Base-by-base conservation (phyloP, 2,797 vertebrate genomes). In the Tangara arthus region DNA sequence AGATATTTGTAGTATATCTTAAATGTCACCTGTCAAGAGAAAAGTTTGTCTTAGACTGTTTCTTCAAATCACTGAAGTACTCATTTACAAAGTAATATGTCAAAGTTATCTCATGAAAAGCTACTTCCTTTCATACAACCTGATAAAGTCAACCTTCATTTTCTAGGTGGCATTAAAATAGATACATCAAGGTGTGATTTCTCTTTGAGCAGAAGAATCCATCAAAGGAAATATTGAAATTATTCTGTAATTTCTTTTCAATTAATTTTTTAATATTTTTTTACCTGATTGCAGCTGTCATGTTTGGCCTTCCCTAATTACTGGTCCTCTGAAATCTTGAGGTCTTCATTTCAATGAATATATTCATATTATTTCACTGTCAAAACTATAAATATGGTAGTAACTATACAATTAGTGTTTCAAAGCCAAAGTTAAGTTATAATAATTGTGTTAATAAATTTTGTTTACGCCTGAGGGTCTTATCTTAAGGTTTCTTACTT, bases 351-450 rank as follows among this genome's bases (percentile, higher is more conserved):
- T 86, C 50, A 63, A 72, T 79, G 3, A 59, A 49, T 82, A 53
- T 46, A 65, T 71, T 71, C 3, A 32, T 81, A 52, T 66, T 81
- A 76, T 91, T 94, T 93, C 55, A 76, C 47, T 76, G 32, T 59
- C 47, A 82, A 72, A 88, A 46, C 30, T 66, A 81, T 39, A 75
- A 60, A 79, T 91, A 27, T 77, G 34, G 26, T 60, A 52, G 44
- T 88, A 84, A 89, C 70, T 72, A 35, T 49, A 64, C 34, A 69
- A 79, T 91, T 94, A 86, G 41, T 61, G 70, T 85, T 91, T 96
- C 92, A 94, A 95, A 96, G 66, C 37, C 47, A 65, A 88, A 91
- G 63, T 93, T 90, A 91, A 95, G 78, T 91, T 91, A 52, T 90
- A 88, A 88, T 69, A 89, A 91, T 72, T 76, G 59, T 60, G 63